Conservation (phyloP, 2,888 invertebrate genomes). For the Tinea pellionella region DNA sequence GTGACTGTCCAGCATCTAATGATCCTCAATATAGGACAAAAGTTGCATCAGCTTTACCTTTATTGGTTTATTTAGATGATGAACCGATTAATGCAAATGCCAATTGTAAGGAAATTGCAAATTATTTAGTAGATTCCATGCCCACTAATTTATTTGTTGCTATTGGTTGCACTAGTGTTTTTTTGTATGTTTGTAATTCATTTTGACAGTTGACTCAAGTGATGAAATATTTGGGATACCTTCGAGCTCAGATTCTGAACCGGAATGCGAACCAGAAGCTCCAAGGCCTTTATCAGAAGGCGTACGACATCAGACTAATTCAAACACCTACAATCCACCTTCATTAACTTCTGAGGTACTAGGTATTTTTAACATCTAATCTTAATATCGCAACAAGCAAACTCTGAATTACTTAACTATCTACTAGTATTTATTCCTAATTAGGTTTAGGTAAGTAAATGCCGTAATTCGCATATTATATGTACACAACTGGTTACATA, state of each 20-base stretch:
- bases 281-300: not conserved
- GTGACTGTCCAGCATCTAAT: slow-evolving; percentile 39
- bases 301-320: not conserved
- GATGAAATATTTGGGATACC: slow-evolving; percentile 10
- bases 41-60: slow-evolving; percentile 42
- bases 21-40: slow-evolving; percentile 33
- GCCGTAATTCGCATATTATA: no score
- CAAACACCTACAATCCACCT: not conserved
- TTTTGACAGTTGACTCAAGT: not conserved
- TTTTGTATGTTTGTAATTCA: no score
- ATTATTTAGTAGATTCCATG: no score
- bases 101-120: slow-evolving; percentile 17
- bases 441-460: no score
- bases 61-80: slow-evolving; percentile 48
- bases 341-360: not conserved
- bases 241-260: slow-evolving; percentile 8
- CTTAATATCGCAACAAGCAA: no score
- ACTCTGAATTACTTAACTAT: no score
- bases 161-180: not conserved
- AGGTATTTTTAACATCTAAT: not conserved
- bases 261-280: not conserved
- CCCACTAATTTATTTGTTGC: not conserved
- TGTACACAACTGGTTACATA: no score
- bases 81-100: slow-evolving; percentile 37
- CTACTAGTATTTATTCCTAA: no score